Base-by-base conservation (phyloP, 2,113 vertebrate species). In the Sinocyclocheilus anshuiensis region DNA sequence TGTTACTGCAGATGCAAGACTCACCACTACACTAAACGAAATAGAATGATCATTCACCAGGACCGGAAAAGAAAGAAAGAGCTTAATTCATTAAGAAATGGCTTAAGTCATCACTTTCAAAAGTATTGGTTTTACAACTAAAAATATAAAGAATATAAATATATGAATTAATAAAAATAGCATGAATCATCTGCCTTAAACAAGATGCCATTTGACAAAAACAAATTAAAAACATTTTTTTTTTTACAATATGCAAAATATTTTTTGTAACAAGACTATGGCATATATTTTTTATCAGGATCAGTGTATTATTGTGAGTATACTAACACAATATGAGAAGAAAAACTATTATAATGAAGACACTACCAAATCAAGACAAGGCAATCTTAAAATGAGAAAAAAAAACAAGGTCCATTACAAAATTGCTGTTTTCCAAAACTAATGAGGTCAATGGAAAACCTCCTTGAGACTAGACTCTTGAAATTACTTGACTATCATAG, bases 171-270 rank as follows among this genome's bases (percentile, higher is more conserved):
- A 24, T 36, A 59, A 71, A 50, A 77, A 26, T 15, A 48, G 74
- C 69, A 55, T 69, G 77, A 72, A 77, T 45, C 22, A 67, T 72
- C 67, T 18, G 71, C 77, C 48, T 71, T 36, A 61, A 13, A 65
- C 24, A 65, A 45, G 9, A 15, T 65, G 26, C 63, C 26, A 29
- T 16, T 29, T 7, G 13, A 67, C 6, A 33, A 29, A 67, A 65
- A 13, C n/a, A 26, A 26, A 26, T 36, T 36, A 0, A 4, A 4
- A 13, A 4, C 12, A 12, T 26, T 15, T 65, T 4, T 24, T 24
- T 65, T 7, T 13, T 29, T 26, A n/a, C 15, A 15, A 67, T 42
- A 42, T 7, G 13, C 26, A 69, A 45, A 3, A 10, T 45, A 1
- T 45, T 42, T 45, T 45, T 45, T 45, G 42, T 9, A 45, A 45